Base-by-base conservation (phyloP, 2,113 vertebrate species). In the Gobiocypris rarus region DNA sequence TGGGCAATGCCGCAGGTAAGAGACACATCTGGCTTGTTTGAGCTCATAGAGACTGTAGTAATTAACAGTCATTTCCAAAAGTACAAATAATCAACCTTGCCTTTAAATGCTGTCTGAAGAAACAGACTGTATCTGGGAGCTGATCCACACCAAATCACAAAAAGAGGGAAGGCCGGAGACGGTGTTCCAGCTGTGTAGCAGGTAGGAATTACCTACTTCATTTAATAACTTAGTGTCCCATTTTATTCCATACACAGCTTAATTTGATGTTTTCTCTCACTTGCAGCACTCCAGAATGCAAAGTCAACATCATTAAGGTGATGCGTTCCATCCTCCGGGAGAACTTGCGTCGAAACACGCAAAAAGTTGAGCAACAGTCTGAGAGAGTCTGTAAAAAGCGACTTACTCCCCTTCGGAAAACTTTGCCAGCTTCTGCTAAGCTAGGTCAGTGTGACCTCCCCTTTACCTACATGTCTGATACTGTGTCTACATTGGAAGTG, bases 121-220 rank as follows among this genome's bases (percentile, higher is more conserved):
- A 81, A 97, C 95, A 83, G 96, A 93, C 91, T 96, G 96, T 85
- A 92, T 97, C 73, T 99, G 98, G 97, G 98, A 99, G 91, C 92
- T 99, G 92, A 95, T 99, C 91, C 98, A 99, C 89, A 98, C 95
- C 0, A 96, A 95, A 90, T 99, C 97, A 70, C 97, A 99, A 88
- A 87, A 96, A 74, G 96, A 97, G 90, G 98, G 98, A 31, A 94
- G 98, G 77, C 98, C 98, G 0, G 97, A 99, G 93, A 99, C 95
- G 0, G 86, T 94, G 82, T 99, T 99, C 90, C 97, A 99, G 88
- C 84, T 99, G 89, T 97, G 96, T 63, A 98, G 97, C 96, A 98
- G 97, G 98, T 99, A 93, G 93, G 92, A 85, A 9, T 26, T 43
- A 26, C 2, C 14, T 54, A 61, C n/a, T n/a, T 43, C 4, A 13